Base-by-base conservation (phyloP, 2,888 invertebrate species). In the Lymantria monacha region DNA sequence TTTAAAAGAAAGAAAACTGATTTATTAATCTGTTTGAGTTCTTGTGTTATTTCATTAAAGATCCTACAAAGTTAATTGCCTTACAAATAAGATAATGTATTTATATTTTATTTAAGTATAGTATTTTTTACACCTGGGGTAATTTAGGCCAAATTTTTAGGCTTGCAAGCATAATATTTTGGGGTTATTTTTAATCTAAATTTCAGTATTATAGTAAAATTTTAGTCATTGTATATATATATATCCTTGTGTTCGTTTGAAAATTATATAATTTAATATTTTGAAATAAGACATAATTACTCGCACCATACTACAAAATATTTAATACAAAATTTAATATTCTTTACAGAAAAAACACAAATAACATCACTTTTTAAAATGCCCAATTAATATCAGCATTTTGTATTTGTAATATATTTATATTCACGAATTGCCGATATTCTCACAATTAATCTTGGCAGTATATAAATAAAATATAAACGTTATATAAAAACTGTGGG, bases 141-240 rank as follows among this genome's bases (percentile, higher is more conserved):
- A 5, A 3, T 22, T 22, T 22, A 22, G 22, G 22, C 22, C 3
- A 22, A 22, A 22, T 22, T 22, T 33, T 33, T 8, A 10, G 33
- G 33, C 5, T 33, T 10, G 10, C 33, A 33, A 9, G 9, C 33
- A 33, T 33, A 10, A 33, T 33, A 14, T 41, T 41, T 14, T 9
- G 7, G 9, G 13, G 9, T 3, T 41, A 41, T 41, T 41, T 41
- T 14, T 2, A 12, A 13, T 14, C 15, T 9, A 14, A 14, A 30
- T 63, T 69, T 59, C 72, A 75, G 76, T 77, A 74, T 78, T 72
- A 72, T 55, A 59, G 70, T 76, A 72, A 82, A 85, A 80, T 76
- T 83, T 86, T 83, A 82, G 85, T 81, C 86, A 85, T 85, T 86
- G 83, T 76, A 59, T 61, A 42, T n/a, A n/a, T n/a, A n/a, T n/a